A percentile compares a stretch with the other conserved stretches of the same genome.
Evolutionary conservation across 2,113 vertebrate genomes (phyloP).

Genomic region (Tor tambroides): DNA sequence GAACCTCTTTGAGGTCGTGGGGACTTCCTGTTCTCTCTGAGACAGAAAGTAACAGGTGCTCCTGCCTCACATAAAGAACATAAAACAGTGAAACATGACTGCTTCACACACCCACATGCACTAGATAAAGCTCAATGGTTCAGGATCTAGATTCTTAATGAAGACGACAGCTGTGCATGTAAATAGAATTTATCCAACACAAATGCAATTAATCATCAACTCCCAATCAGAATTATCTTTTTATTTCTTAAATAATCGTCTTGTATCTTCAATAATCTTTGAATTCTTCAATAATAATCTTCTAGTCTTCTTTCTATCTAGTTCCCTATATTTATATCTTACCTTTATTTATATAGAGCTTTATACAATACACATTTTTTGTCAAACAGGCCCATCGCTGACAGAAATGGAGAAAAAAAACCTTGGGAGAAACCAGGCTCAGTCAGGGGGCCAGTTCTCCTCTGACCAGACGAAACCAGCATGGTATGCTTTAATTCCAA

Average conservation of each 20-base stretch:
- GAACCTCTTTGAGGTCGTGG: neutral
- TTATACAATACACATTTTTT: too few species aligned
- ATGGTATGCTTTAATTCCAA: too few species aligned
- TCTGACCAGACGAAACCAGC: too few species aligned
- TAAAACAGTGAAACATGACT: neutral
- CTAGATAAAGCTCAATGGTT: neutral
- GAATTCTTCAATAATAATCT: neutral
- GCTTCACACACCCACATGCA: slow-evolving; percentile 10
- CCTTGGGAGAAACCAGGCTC: too few species aligned
- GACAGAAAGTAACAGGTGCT: slow-evolving; percentile 43
- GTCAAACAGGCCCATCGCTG: too few species aligned
- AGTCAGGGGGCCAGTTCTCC: too few species aligned
- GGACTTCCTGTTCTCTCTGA: neutral
- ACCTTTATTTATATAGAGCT: too few species aligned
- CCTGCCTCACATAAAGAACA: slow-evolving; percentile 12
- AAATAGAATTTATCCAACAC: neutral
- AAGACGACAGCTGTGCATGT: slow-evolving; percentile 63
- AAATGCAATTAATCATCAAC: neutral
- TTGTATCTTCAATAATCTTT: too few species aligned
- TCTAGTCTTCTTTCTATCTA: neutral
- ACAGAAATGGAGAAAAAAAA: too few species aligned
- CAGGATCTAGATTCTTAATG: slow-evolving; percentile 28
- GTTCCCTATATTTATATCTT: neutral
- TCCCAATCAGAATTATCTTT: too few species aligned
- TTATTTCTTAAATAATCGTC: too few species aligned